Conservation (phyloP, 2,888 invertebrate species). For the Drosophila ustulata region DNA sequence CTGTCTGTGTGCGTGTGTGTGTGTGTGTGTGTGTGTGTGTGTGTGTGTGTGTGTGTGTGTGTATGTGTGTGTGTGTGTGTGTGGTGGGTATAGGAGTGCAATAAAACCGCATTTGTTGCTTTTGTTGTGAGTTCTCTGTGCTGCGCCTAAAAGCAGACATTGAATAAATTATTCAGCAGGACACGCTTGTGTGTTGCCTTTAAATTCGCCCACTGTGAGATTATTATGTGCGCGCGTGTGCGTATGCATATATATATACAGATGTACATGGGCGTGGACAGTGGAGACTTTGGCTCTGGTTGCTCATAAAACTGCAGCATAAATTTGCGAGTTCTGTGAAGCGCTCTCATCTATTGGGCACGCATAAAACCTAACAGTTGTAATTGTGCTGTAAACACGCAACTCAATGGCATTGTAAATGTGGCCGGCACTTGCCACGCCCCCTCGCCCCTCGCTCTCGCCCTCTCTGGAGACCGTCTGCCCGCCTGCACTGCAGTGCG, state of each 20-base stretch:
- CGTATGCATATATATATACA: not conserved
- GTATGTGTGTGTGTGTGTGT: not conserved
- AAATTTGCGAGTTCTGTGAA: slow-evolving; percentile 61
- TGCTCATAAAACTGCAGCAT: slow-evolving; percentile 79
- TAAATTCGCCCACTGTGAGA: slow-evolving; percentile 60
- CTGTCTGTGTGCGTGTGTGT: not conserved
- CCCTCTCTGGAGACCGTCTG: not conserved
- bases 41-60: not conserved
- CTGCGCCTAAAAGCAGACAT: slow-evolving; percentile 78
- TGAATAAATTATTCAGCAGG: slow-evolving; percentile 77
- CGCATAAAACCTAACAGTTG: slow-evolving; percentile 81
- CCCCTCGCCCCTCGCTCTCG: slow-evolving; percentile 1
- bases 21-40: not conserved
- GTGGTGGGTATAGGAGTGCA: slow-evolving; percentile 55
- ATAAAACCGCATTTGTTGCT: slow-evolving; percentile 68
- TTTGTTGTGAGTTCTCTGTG: slow-evolving; percentile 21
- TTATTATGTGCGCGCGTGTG: slow-evolving; percentile 54
- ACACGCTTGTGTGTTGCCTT: slow-evolving; percentile 49
- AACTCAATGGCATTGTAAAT: slow-evolving; percentile 79
- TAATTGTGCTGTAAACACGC: slow-evolving; percentile 81
- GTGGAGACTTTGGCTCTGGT: slow-evolving; percentile 42
- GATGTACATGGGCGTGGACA: slow-evolving; percentile 22
- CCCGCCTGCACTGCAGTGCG: slow-evolving; percentile 63
- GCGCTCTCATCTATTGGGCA: slow-evolving; percentile 59
- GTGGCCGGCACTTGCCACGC: slow-evolving; percentile 41